phyloP scores from a whole-genome alignment of 2,113 vertebrate genomes.

The Puntigrus tetrazona region DNA sequence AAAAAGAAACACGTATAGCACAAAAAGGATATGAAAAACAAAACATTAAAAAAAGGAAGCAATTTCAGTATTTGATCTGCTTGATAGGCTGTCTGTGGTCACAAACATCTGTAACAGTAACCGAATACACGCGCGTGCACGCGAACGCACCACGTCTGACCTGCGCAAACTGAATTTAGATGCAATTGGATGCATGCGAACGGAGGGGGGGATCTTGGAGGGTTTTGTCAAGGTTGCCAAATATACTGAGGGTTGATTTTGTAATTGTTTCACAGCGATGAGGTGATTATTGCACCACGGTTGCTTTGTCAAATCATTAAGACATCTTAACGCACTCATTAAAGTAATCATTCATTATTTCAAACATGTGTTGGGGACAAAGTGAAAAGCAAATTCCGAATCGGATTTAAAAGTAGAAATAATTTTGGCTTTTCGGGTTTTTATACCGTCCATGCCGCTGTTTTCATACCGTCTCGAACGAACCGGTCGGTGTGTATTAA shows the following conservation, averaged over 20 bases:
- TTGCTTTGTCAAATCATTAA: not conserved
- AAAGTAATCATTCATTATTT: not conserved
- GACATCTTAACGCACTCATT: not conserved
- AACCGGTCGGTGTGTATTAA: not conserved
- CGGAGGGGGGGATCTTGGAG: not conserved
- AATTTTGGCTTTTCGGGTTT: no score
- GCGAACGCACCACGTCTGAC: not conserved
- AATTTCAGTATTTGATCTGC: conserved; percentile 30
- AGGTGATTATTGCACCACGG: not conserved
- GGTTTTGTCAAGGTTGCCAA: not conserved
- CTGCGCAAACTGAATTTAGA: conserved; percentile 1
- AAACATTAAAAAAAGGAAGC: conserved; percentile 36
- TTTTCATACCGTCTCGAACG: no score
- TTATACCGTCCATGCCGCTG: no score
- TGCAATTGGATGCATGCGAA: not conserved
- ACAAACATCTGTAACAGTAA: conserved; percentile 70
- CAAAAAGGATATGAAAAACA: conserved; percentile 46
- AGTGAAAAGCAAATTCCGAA: not conserved
- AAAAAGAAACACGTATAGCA: conserved; percentile 49
- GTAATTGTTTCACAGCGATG: not conserved
- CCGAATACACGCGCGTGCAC: not conserved
- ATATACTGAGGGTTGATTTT: not conserved
- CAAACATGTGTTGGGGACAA: not conserved
- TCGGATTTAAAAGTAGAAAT: not conserved
- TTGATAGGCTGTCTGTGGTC: conserved; percentile 32